Conservation (phyloP, 2,113 vertebrate species). For the Thymallus thymallus region DNA sequence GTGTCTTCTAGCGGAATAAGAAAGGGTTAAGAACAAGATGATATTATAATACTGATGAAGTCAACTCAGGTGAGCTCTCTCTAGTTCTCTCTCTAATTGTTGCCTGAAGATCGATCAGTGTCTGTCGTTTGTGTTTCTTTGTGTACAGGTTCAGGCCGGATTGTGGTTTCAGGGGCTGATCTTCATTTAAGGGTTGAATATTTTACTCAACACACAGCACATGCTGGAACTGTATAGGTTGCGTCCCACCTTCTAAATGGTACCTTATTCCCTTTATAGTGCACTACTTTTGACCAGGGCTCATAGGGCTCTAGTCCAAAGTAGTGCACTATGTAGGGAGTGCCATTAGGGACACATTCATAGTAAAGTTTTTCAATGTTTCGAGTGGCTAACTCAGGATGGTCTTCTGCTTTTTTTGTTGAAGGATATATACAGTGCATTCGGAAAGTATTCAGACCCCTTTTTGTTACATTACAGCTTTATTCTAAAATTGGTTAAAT, state of each 20-base stretch:
- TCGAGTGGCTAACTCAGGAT: constrained; percentile 15
- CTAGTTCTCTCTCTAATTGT: constrained; percentile 8
- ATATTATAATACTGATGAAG: constrained; percentile 6
- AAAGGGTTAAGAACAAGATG: constrained; percentile 14
- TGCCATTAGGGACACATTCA: too few species aligned
- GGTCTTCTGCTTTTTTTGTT: constrained; percentile 33
- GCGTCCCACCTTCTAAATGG: too few species aligned
- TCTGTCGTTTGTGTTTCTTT: not conserved
- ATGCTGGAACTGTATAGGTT: constrained; percentile 30
- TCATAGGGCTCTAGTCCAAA: too few species aligned
- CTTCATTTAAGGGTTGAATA: constrained; percentile 26
- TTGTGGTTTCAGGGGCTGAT: constrained; percentile 22
- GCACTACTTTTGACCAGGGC: too few species aligned
- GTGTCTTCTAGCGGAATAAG: constrained; percentile 4
- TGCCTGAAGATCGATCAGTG: constrained; percentile 1
- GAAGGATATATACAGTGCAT: constrained; percentile 40
- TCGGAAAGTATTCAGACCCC: too few species aligned
- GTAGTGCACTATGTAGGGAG: too few species aligned
- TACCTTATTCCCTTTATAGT: too few species aligned
- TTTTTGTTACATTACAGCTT: too few species aligned
- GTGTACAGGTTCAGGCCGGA: not conserved
- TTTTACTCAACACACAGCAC: constrained; percentile 31
- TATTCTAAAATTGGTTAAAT: too few species aligned
- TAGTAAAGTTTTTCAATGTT: constrained; percentile 29
- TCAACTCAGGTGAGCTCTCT: constrained; percentile 43